phyloP scores from a whole-genome alignment of 2,888 invertebrate genomes.

The Aporophyla lueneburgensis region DNA sequence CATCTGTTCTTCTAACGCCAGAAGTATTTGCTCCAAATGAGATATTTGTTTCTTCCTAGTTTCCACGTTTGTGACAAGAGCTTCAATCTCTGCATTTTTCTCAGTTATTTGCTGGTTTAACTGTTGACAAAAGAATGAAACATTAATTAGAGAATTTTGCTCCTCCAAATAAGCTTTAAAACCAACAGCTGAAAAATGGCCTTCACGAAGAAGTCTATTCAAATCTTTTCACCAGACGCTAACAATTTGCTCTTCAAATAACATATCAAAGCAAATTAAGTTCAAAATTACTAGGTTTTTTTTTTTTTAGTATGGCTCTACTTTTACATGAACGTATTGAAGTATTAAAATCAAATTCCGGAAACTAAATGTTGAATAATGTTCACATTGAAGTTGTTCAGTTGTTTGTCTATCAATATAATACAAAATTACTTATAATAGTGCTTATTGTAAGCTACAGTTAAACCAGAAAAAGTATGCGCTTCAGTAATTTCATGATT shows the following conservation, averaged over 20 bases:
- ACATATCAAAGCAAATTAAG: no score
- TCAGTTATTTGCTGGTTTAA: conserved; percentile 77
- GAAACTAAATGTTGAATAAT: not conserved
- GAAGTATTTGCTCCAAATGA: conserved; percentile 84
- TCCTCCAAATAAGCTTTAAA: not conserved
- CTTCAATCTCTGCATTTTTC: conserved; percentile 82
- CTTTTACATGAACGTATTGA: not conserved
- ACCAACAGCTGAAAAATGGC: not conserved
- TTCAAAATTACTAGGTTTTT: not conserved
- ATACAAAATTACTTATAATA: not conserved
- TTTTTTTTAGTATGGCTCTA: no score
- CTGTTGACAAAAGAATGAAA: conserved; percentile 68
- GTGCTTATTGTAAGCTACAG: not conserved
- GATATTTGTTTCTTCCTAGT: conserved; percentile 78
- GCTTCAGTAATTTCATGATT: not conserved
- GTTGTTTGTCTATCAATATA: not conserved
- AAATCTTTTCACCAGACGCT: no score
- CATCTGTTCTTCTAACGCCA: conserved; percentile 83
- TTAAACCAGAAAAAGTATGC: not conserved
- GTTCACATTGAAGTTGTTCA: not conserved
- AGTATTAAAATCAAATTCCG: not conserved
- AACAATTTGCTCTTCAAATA: no score
- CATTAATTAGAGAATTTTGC: not conserved
- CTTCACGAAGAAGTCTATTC: not conserved
- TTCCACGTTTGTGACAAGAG: conserved; percentile 76